These are phyloP conservation scores for Todiramphus saurophagus DNA, from an alignment of 2,113 vertebrate species.

Conservation along the genomic window DNA sequence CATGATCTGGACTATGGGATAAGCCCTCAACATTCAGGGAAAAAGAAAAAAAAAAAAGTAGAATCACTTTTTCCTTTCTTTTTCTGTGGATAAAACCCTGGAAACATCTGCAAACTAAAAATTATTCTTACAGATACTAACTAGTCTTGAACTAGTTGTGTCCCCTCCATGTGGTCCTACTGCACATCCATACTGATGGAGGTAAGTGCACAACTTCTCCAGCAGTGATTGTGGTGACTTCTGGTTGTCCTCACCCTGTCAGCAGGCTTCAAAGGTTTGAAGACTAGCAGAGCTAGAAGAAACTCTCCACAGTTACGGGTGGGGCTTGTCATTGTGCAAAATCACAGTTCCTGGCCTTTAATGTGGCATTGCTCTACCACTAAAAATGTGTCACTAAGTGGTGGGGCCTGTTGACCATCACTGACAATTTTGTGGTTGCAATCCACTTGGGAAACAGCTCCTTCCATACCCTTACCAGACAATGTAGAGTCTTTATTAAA, in stretches of 20 bases:
- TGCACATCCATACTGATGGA: rapidly evolving
- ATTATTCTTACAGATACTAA: not conserved
- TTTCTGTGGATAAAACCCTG: not conserved
- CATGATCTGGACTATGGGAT: not conserved
- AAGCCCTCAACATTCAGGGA: not conserved
- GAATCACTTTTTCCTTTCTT: not conserved
- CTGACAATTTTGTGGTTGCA: not conserved
- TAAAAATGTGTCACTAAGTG: not conserved
- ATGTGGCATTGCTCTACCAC: rapidly evolving
- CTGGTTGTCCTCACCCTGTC: not conserved
- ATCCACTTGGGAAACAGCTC: not conserved
- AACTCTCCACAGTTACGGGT: rapidly evolving
- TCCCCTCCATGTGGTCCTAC: not conserved
- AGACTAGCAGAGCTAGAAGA: not conserved
- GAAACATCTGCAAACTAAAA: not conserved
- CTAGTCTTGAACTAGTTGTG: not conserved
- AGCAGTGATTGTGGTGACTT: not conserved
- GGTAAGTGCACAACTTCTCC: not conserved
- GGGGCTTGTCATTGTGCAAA: not conserved
- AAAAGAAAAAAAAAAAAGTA: not conserved
- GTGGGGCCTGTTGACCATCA: not conserved
- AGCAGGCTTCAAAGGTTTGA: not conserved
- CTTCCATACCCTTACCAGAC: not conserved
- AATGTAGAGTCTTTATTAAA: not conserved
- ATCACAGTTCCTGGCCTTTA: not conserved